Evolutionary conservation across 2,113 vertebrate genomes (phyloP), one percentile per base, ranked within the genome.

Genomic region (Sebastes fasciatus): DNA sequence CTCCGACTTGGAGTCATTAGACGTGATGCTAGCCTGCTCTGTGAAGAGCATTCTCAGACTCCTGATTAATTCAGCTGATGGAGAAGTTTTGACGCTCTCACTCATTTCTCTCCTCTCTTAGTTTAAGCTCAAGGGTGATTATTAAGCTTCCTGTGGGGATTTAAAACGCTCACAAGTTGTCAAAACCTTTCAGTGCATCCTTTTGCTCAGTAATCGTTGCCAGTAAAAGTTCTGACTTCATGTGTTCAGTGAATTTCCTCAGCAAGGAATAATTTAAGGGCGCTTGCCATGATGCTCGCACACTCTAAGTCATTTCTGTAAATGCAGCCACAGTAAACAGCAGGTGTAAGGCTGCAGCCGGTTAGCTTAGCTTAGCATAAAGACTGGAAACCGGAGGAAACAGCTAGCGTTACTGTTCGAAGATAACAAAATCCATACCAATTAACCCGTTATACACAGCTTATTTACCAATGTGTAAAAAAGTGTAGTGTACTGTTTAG

Each of bases 11-110:
- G 61, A 90, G 74, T 83, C 82, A 88, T 88, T 88, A 77, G 79
- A 83, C 5, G 40, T 73, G 80, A 89, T 71, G 67, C 75, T 67
- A 55, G 55, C 73, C 74, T 42, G 60, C 34, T 8, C 48, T 54
- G 62, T 73, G 76, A 76, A 65, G 74, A 91, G 79, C 26, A 17
- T 88, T 87, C 65, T 55, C 48, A 58, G 75, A 45, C 74, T 90
- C 67, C 72, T 88, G 76, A 92, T 93, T 93, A 90, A 91, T 90
- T 91, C 87, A 89, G 65, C 67, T 65, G 70, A 83, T 83, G 86
- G 68, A 89, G 68, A 82, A 80, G 76, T 88, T 34, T 85, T 62
- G 81, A 88, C 70, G 84, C 74, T 48, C 46, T 74, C 48, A 6
- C 68, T 82, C 83, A 57, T 80, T 89, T 80, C 58, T 70, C 70